Conservation (phyloP, 2,113 vertebrate genomes). For the Callipepla californica region DNA sequence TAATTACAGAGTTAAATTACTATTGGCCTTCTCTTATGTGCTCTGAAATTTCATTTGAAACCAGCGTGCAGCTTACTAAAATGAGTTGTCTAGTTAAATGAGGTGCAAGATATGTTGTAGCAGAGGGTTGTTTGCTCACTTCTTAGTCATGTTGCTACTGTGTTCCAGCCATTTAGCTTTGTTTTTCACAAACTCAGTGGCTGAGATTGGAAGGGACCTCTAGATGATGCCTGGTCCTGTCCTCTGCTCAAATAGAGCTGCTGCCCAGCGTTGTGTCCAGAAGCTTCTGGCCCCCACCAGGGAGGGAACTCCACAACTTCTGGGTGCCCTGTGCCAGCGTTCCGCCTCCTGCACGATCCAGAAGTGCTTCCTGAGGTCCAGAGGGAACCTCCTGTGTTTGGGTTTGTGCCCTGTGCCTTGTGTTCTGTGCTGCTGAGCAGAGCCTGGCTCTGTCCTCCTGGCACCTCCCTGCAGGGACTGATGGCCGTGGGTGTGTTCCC, state of each 20-base stretch:
- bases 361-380: too few relatives aligned
- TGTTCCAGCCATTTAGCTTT: background rate
- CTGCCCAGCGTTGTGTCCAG: background rate
- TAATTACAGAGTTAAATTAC: slow-evolving; percentile 16
- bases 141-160: background rate
- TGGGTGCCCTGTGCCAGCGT: too few relatives aligned
- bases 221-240: background rate
- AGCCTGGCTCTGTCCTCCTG: too few relatives aligned
- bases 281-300: background rate
- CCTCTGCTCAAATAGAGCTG: background rate
- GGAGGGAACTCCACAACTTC: background rate
- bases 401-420: too few relatives aligned
- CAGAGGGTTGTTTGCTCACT: background rate
- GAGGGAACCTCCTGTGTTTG: too few relatives aligned
- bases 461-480: too few relatives aligned
- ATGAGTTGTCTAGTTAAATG: background rate
- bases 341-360: too few relatives aligned
- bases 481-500: too few relatives aligned
- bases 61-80: background rate
- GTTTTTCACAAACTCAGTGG: background rate
- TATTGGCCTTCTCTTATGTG: background rate
- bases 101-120: background rate
- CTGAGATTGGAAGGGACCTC: background rate
- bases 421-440: too few relatives aligned
- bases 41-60: background rate